Evolutionary conservation across 2,797 vertebrate species (phyloP), one percentile per base, ranked within the genome.

Genomic region (Rhadinocentrus ornatus): DNA sequence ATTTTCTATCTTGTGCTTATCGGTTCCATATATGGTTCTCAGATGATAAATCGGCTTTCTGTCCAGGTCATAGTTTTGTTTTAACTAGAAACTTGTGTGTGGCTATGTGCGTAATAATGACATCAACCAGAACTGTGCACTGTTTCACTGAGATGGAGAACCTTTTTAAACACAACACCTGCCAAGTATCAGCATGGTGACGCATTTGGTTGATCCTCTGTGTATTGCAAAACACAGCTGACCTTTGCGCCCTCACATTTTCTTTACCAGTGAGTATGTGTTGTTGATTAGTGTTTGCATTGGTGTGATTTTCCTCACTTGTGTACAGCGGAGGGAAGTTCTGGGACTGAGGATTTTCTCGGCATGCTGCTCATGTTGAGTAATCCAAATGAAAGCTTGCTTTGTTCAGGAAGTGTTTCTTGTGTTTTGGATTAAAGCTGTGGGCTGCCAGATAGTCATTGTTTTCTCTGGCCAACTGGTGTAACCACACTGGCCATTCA

Each of bases 271-370:
- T 46, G 41, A 46, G 41, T 16, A 20, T 44, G 58, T 69, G 67
- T 79, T 57, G 65, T 63, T 66, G 56, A 80, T 79, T 37, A 56
- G 79, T 83, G 73, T 90, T 83, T 88, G 75, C 76, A 72, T n/a
- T 81, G 77, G 11, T 83, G 66, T 83, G 75, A 84, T 81, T 86
- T n/a, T 18, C 41, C 46, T 79, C 85, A 83, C 76, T 87, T 75
- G 67, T 34, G 39, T n/a, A 35, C 83, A n/a, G 24, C 13, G 18
- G 1, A 73, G 80, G 65, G 60, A 66, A 73, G 73, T 34, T 34
- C 0, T 24, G 57, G 73, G 60, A 73, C 60, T 63, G 73, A 59
- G 73, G 60, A 64, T 52, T 83, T 74, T 81, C 58, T 77, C 79
- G 72, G 71, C 71, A 75, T 37, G 3, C 61, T 69, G 46, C 53